Evolutionary conservation across 1,140 invertebrate genomes (phyloP), one percentile per base, ranked within the genome.

Genomic region (Neodiprion fabricii): DNA sequence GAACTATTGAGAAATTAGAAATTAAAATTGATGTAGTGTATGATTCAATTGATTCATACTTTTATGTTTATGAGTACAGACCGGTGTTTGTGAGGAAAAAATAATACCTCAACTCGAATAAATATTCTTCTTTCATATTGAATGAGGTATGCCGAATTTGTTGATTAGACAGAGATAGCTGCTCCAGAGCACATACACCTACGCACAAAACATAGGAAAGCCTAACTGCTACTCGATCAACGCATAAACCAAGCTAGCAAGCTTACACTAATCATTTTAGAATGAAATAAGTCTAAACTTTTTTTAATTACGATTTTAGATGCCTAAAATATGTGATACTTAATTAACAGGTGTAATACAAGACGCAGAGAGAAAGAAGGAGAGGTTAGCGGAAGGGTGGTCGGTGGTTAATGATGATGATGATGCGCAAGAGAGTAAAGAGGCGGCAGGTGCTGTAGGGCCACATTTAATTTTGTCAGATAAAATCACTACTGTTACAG

Each of bases 311-410:
- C 72, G 74, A 81, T 85, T 86, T 85, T 86, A 83, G 82, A 87
- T 85, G 82, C 80, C 85, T 89, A 89, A 88, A 88, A 84, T 88
- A 74, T 86, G 77, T 82, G 83, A 86, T 87, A 88, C 81, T 89
- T 89, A 86, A 89, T 89, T 88, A 88, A 89, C 87, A 89, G 87
- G 87, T 89, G 77, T 88, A 86, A 87, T 88, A 84, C 86, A 87
- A 85, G 87, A 88, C 78, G 87, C 87, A 79, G 87, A 88, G 86
- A 89, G 86, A 88, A 85, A 88, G 86, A 88, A 87, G 86, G 85
- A 83, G 85, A 86, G 86, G 82, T 88, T 88, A 87, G 83, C 83
- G 83, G 85, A 89, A 85, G 87, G 87, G 87, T 88, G 86, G 86
- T 88, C 86, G 85, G 87, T 87, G 86, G 86, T 88, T 87, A 82